Conservation (phyloP, 2,888 invertebrate genomes). For the Aleiodes leptofemur region DNA sequence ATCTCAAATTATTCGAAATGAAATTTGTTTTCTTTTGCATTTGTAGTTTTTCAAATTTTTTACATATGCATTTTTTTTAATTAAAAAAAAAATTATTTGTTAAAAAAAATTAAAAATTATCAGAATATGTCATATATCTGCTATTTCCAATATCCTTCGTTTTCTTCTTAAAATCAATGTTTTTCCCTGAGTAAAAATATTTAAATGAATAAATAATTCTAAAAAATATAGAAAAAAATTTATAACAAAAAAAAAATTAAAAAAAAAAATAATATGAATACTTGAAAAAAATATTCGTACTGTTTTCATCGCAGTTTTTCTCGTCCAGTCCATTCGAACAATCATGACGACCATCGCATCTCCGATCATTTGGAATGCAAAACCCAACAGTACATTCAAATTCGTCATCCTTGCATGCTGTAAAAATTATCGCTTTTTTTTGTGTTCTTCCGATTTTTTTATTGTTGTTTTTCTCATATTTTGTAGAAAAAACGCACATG, state of each 20-base stretch:
- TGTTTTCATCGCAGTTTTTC: slow-evolving; percentile 78
- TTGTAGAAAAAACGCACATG: not conserved
- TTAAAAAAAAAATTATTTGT: too few relatives aligned
- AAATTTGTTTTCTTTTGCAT: too few relatives aligned
- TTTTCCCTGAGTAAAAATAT: not conserved
- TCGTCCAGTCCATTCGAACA: slow-evolving; percentile 87
- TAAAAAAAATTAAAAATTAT: too few relatives aligned
- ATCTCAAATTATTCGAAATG: too few relatives aligned
- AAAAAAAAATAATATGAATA: slow-evolving; percentile 49
- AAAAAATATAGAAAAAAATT: too few relatives aligned
- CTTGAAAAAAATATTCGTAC: slow-evolving; percentile 55
- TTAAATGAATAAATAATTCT: slow-evolving; percentile 27
- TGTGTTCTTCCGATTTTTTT: slow-evolving; percentile 13
- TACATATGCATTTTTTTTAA: too few relatives aligned
- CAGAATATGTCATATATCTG: too few relatives aligned
- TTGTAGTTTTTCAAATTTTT: too few relatives aligned
- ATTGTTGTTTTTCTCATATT: not conserved
- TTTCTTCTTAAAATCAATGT: too few relatives aligned
- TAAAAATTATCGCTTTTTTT: slow-evolving; percentile 63
- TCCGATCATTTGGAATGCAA: slow-evolving; percentile 79
- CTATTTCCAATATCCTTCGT: too few relatives aligned
- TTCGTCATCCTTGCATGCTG: slow-evolving; percentile 82
- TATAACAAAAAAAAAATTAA: slow-evolving; percentile 17
- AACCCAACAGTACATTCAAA: slow-evolving; percentile 86
- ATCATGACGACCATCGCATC: slow-evolving; percentile 83